phyloP scores from a whole-genome alignment of 2,888 invertebrate genomes.

The Automeris io region DNA sequence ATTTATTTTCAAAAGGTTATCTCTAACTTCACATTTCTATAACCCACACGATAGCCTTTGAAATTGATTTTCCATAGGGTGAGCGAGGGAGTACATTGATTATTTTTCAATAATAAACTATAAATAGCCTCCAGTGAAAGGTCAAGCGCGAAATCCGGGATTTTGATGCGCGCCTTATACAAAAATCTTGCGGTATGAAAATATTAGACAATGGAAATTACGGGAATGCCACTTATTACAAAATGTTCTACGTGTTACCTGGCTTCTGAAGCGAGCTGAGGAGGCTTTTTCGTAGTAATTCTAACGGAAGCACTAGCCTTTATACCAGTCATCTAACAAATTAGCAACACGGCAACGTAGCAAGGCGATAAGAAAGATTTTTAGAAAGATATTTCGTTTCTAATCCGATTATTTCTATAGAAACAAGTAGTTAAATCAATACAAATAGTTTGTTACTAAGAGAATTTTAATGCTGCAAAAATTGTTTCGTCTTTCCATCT shows the following conservation, averaged over 20 bases:
- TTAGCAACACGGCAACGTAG: constrained; percentile 22
- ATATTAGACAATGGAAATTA: not conserved
- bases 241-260: constrained; percentile 34
- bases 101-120: constrained; percentile 51
- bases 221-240: not conserved
- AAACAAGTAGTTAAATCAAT: constrained; percentile 64
- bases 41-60: constrained; percentile 14
- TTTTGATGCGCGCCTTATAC: constrained; percentile 44
- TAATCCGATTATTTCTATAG: constrained; percentile 54
- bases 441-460: constrained; percentile 43
- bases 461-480: too few species aligned
- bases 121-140: constrained; percentile 61
- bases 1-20: constrained; percentile 19
- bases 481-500: constrained; percentile 37
- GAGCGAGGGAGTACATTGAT: constrained; percentile 40
- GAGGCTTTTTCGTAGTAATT: constrained; percentile 54
- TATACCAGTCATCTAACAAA: constrained; percentile 68
- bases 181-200: constrained; percentile 20
- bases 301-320: constrained; percentile 66
- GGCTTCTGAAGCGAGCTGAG: constrained; percentile 28
- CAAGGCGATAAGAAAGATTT: constrained; percentile 13
- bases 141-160: constrained; percentile 59
- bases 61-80: constrained; percentile 29
- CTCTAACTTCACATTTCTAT: constrained; percentile 12
- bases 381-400: constrained; percentile 23